Evolutionary conservation across 2,888 invertebrate genomes (phyloP).

Genomic region (Cheilosia grossa): DNA sequence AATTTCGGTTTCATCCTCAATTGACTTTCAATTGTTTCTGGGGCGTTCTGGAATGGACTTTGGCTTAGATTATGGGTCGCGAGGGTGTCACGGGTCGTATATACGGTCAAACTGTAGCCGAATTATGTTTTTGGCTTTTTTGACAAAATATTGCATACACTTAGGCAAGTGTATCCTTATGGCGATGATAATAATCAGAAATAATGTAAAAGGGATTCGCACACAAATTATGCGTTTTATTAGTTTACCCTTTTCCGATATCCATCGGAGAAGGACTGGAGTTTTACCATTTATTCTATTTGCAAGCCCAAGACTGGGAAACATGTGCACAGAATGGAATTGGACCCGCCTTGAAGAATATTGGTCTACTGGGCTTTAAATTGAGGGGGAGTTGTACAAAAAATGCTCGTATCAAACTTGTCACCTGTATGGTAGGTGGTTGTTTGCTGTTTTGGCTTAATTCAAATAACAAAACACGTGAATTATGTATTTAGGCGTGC

Average conservation of each 20-base stretch:
- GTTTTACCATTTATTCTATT: conserved; percentile 30
- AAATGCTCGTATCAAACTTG: background rate
- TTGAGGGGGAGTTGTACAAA: background rate
- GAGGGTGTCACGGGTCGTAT: conserved; percentile 45
- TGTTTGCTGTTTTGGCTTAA: background rate
- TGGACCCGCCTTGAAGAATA: background rate
- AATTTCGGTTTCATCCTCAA: conserved; percentile 77
- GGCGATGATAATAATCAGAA: conserved; percentile 66
- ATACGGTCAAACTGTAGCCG: conserved; percentile 24
- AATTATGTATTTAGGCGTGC: too few relatives aligned
- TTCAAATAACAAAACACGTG: background rate
- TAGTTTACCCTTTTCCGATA: conserved; percentile 47
- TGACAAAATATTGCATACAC: conserved; percentile 59
- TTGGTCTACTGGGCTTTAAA: background rate
- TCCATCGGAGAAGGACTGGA: conserved; percentile 1
- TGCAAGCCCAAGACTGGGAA: conserved; percentile 15
- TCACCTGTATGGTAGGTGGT: too few relatives aligned
- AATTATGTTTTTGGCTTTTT: conserved; percentile 47
- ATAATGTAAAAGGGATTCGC: conserved; percentile 60
- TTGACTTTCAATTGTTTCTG: conserved; percentile 76
- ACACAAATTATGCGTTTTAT: conserved; percentile 64
- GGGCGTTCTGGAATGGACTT: conserved; percentile 55
- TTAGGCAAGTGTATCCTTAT: conserved; percentile 49
- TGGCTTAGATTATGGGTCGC: conserved; percentile 60
- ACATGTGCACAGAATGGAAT: conserved; percentile 9